Percentiles rank a stretch among this genome's conserved stretches.
Evolutionary conservation across 2,888 invertebrate species (phyloP).

Genomic region (Laspeyria flexula): DNA sequence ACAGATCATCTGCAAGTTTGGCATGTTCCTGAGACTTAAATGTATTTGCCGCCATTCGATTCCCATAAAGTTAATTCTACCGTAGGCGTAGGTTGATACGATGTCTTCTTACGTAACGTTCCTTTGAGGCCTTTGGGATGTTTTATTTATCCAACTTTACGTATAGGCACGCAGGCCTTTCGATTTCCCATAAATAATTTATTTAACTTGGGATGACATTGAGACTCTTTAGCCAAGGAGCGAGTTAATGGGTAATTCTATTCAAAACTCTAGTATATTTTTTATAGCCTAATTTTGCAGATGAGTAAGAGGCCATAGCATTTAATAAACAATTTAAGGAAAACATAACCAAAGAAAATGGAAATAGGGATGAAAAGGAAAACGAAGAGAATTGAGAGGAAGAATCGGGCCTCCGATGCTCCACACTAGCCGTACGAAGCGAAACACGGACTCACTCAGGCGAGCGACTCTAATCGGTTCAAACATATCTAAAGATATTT

Average conservation of each 20-base stretch:
- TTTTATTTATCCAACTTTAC: neutral
- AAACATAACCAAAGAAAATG: no score
- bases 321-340: no score
- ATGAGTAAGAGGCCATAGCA: no score
- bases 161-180: neutral
- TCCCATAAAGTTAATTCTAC: neutral
- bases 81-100: neutral
- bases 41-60: neutral
- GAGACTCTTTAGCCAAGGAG: neutral
- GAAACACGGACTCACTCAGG: no score
- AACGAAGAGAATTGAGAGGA: no score
- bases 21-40: neutral
- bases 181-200: neutral
- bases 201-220: neutral
- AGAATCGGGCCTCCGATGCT: no score
- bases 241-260: neutral
- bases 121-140: neutral
- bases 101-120: neutral
- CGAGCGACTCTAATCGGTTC: no score
- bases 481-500: no score
- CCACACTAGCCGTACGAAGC: no score
- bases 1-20: neutral
- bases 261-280: neutral
- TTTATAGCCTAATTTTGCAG: no score
- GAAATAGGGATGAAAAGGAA: no score